Evolutionary conservation across 1,140 invertebrate genomes (phyloP).

Genomic region (Nylanderia fulva): DNA sequence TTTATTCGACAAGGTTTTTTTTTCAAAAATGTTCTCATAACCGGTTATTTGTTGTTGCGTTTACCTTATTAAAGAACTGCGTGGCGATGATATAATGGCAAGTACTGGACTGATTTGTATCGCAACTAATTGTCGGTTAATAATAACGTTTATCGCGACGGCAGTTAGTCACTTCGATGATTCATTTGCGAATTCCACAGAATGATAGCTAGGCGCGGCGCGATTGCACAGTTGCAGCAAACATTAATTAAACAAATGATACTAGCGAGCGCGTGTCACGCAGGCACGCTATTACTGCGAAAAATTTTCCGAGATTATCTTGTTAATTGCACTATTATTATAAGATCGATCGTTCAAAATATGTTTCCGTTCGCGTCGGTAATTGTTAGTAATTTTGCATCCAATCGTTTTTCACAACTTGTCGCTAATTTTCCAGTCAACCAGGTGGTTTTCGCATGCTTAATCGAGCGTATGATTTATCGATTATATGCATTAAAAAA

Average conservation of each 20-base stretch:
- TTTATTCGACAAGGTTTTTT: not conserved
- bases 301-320: conserved; percentile 12
- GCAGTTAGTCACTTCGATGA: conserved; percentile 30
- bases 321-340: conserved; percentile 33
- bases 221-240: not conserved
- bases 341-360: conserved; percentile 7
- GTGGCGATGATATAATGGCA: not conserved
- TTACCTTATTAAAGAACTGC: not conserved
- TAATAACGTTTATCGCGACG: conserved; percentile 38
- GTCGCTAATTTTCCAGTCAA: conserved; percentile 25
- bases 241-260: conserved; percentile 46
- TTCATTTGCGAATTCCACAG: conserved; percentile 2
- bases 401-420: not conserved
- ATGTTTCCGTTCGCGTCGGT: not conserved
- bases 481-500: not conserved
- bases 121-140: conserved; percentile 41
- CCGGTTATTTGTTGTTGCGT: not conserved
- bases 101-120: conserved; percentile 7
- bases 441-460: not conserved
- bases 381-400: not conserved
- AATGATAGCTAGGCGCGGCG: not conserved
- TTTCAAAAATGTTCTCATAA: not conserved
- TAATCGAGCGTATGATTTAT: not conserved
- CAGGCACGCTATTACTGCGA: not conserved
- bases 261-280: not conserved